Conservation (phyloP, 1,140 invertebrate genomes). For the Mactra quadrangularis region DNA sequence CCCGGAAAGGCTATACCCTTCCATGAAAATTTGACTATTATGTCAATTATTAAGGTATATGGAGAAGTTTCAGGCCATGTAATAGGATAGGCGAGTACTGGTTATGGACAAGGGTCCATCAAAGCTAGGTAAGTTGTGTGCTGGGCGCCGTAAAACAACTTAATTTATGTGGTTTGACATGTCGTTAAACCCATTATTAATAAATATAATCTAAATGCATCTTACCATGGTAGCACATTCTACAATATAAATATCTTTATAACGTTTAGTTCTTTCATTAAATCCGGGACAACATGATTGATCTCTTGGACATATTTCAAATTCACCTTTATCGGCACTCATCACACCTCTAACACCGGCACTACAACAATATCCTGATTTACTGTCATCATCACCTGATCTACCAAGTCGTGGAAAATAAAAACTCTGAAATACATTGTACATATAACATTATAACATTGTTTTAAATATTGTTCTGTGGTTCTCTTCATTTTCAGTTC, state of each 20-base stretch:
- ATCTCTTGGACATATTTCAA: constrained; percentile 25
- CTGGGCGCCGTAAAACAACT: too few species aligned
- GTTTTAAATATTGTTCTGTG: not conserved
- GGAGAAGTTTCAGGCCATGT: too few species aligned
- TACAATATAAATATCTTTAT: constrained; percentile 35
- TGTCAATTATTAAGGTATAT: too few species aligned
- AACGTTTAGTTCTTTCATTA: constrained; percentile 18
- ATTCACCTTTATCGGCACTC: not conserved
- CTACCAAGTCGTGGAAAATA: constrained; percentile 50
- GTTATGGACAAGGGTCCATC: too few species aligned
- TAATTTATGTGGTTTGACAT: too few species aligned
- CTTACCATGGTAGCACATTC: constrained; percentile 41
- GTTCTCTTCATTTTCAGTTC: not conserved
- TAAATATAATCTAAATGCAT: too few species aligned
- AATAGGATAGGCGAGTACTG: too few species aligned
- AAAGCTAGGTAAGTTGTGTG: too few species aligned
- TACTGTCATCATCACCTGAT: constrained; percentile 22
- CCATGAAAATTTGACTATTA: too few species aligned
- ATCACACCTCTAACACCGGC: constrained; percentile 28
- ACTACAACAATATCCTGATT: constrained; percentile 18
- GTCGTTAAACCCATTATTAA: too few species aligned
- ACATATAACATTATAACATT: not conserved
- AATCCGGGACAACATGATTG: constrained; percentile 32
- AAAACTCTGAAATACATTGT: constrained; percentile 25
- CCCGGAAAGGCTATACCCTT: too few species aligned